These are phyloP conservation scores for Tetragnatha versicolor DNA, from an alignment of 1,140 invertebrate species.

Conservation along the genomic window DNA sequence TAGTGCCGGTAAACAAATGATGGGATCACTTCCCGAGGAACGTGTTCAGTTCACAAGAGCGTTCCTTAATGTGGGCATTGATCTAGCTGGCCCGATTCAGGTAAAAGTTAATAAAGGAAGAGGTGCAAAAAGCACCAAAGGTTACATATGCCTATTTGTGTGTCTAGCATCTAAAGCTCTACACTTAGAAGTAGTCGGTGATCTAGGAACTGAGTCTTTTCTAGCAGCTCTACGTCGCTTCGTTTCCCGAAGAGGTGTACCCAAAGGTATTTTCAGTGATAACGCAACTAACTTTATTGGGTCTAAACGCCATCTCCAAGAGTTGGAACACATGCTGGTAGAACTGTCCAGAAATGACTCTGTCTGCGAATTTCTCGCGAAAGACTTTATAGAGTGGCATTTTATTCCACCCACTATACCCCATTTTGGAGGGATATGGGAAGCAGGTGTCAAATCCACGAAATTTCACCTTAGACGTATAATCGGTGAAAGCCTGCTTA, in stretches of 20 bases:
- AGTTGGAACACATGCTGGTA: neutral
- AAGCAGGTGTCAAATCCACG: conserved; percentile 50
- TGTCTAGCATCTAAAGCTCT: conserved; percentile 53
- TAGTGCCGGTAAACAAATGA: neutral
- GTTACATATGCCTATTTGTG: conserved; percentile 50
- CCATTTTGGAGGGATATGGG: conserved; percentile 60
- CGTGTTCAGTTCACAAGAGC: neutral
- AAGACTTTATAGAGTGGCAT: conserved; percentile 47
- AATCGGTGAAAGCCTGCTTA: conserved; percentile 19
- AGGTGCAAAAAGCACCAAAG: neutral
- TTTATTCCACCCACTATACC: conserved; percentile 64
- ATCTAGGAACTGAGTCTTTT: conserved; percentile 54
- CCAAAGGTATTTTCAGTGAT: conserved; percentile 58
- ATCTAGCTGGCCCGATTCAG: neutral
- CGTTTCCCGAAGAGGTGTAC: conserved; percentile 58
- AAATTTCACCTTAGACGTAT: conserved; percentile 56
- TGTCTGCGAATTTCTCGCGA: neutral
- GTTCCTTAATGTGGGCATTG: neutral
- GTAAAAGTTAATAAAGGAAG: neutral
- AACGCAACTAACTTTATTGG: conserved; percentile 62
- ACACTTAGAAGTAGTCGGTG: conserved; percentile 56
- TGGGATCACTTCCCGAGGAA: neutral
- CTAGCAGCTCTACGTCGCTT: conserved; percentile 59
- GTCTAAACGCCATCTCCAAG: conserved; percentile 14
- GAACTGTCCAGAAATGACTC: neutral